Evolutionary conservation across 2,113 vertebrate genomes (phyloP), one percentile per base, ranked within the genome.

Genomic region (Phylloscopus whistleri): DNA sequence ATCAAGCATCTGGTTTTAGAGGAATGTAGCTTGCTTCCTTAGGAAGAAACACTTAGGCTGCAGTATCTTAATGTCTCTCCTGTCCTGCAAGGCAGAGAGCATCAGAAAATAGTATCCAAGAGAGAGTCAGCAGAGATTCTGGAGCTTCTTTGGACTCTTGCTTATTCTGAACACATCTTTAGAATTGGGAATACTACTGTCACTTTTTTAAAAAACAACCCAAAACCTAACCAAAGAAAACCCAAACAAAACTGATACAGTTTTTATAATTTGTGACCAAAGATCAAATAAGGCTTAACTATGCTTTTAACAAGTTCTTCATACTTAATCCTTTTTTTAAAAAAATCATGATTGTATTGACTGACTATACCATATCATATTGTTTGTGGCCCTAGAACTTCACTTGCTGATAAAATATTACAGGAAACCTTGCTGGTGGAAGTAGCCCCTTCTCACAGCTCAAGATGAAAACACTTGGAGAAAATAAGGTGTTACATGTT

Each of bases 231-330:
- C 3, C 6, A 24, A 81, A 44, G 6, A 46, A 93, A 59, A 7
- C 0, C 9, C 28, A 39, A 76, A 37, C 3, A 53, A 74, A 44
- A 6, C 4, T 49, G 9, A 49, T 30, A 13, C 6, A n/a, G 6
- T 73, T 83, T 80, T 68, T 53, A 46, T n/a, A 49, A n/a, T 58
- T 35, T 62, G 51, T 86, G 62, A 73, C 11, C 10, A 69, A 90
- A 73, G 13, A 80, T 46, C 13, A 89, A 66, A 58, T 26, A 16
- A 4, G 4, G 5, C 4, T 86, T 70, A 69, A 48, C 16, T 23
- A 43, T 31, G 11, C 59, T 87, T 81, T 30, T 43, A 76, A 76
- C 20, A 37, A 11, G 17, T 39, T 28, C 6, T 93, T 79, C 60
- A 22, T 30, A 73, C 14, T 44, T 53, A 43, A 80, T 28, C 5